A percentile compares a stretch with the other conserved stretches of the same genome.
phyloP scores from a whole-genome alignment of 2,113 vertebrate genomes.

The Notothenia rossii region DNA sequence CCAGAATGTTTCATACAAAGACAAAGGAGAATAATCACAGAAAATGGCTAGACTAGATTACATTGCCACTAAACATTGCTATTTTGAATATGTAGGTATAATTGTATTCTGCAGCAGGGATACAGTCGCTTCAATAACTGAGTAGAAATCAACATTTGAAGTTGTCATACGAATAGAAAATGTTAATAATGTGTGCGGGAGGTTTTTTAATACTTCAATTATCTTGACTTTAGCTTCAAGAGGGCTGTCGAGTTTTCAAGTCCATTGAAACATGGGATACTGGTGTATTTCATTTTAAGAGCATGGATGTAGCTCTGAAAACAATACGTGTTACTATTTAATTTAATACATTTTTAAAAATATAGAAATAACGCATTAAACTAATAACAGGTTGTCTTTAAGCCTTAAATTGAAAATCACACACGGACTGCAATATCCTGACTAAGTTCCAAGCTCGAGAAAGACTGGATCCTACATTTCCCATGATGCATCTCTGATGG shows the following conservation, averaged over 20 bases:
- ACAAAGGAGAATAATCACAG: not conserved
- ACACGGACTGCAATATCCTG: too few species aligned
- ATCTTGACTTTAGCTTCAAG: not conserved
- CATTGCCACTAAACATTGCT: not conserved
- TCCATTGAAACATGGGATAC: not conserved
- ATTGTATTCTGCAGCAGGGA: too few species aligned
- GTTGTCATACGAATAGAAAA: not conserved
- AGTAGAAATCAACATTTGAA: not conserved
- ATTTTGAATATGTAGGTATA: not conserved
- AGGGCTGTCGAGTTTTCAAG: not conserved
- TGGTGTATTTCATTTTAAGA: not conserved
- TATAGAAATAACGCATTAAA: too few species aligned
- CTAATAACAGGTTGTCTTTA: too few species aligned
- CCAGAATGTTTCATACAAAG: too few species aligned
- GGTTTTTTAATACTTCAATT: not conserved
- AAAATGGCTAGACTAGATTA: not conserved
- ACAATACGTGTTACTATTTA: too few species aligned
- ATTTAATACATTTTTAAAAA: too few species aligned
- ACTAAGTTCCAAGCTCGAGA: too few species aligned
- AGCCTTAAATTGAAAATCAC: too few species aligned
- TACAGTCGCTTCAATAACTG: not conserved
- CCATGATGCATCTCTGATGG: too few species aligned
- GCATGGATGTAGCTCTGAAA: too few species aligned
- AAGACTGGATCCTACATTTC: too few species aligned
- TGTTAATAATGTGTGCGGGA: not conserved